Base-by-base conservation (phyloP, 2,113 vertebrate species). In the Myocastor coypus region DNA sequence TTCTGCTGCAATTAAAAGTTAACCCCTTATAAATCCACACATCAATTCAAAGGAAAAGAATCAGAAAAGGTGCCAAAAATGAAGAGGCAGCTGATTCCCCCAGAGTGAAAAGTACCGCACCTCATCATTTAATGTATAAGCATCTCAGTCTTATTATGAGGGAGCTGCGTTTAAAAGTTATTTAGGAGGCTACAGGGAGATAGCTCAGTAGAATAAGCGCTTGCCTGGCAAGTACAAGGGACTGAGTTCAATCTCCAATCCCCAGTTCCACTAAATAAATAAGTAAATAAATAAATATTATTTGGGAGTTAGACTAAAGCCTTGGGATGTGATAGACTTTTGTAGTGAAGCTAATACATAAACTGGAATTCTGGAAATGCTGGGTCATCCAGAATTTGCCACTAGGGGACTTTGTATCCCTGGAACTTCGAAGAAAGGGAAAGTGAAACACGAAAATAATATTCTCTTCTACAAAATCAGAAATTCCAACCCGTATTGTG, bases 401-500 rank as follows among this genome's bases (percentile, higher is more conserved):
- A 52, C n/a, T n/a, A 73, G 20, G 24, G 40, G 64, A 2, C 4
- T 92, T 95, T 69, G n/a, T 91, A 68, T 89, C 50, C 12, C 3
- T 85, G 59, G 26, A 46, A 80, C 12, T 22, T 5, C 5, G 50
- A 57, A 71, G 63, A 69, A 94, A 86, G 59, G n/a, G 57, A 68
- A 94, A 83, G n/a, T 69, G 5, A 90, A 86, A 82, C 28, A 50
- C 9, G 64, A 55, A 12, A 57, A 14, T 26, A 94, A 9, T 57
- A 3, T 28, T 88, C 46, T 91, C 83, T 83, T 91, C 66, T 89
- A 83, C 37, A 59, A 95, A 96, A 86, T 86, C 34, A 61, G 59
- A 57, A 94, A 66, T 28, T 16, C 20, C 20, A 77, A 30, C 37
- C 52, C 50, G 81, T 88, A 34, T 2, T 3, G 24, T 37, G 26